Base-by-base conservation (phyloP, 2,797 vertebrate genomes). In the Momotus momota region DNA sequence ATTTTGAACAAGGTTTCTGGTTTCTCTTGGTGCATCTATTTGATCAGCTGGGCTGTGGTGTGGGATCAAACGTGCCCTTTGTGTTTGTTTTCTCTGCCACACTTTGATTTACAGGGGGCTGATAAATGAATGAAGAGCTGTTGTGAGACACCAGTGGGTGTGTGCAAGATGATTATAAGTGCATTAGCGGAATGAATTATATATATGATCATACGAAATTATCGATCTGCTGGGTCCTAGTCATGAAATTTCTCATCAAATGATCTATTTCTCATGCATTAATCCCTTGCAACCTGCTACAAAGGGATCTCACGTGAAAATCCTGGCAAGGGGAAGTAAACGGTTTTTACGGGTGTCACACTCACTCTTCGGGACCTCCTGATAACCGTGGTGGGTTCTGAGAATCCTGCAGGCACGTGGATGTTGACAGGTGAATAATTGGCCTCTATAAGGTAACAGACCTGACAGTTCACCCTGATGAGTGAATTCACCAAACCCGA, bases 321-420 rank as follows among this genome's bases (percentile, higher is more conserved):
- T 5, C 10, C 54, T 10, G 13, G 12, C 27, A 23, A 21, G 55
- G 15, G 3, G 19, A 46, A 19, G 61, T 5, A 6, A 57, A 35
- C 1, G 14, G 6, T 8, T 31, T 35, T 40, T 21, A 8, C 2
- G 52, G 64, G 31, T 0, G 0, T 46, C 2, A 0, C 2, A 14
- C 33, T 31, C 8, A 2, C 51, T 1, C 33, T 79, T 40, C 2
- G 45, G 66, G 29, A 12, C 16, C 10, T 14, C 4, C 1, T 10
- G 57, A 23, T 7, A 33, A 14, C 22, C 8, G 1, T 5, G 14
- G 51, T 21, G 60, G 64, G 66, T 29, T 5, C 9, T 2, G 52
- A 1, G 2, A 48, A 7, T 40, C n/a, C 58, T 29, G 23, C 70
- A 43, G 87, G 41, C 33, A 4, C 0, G 0, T 7, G 9, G 9